A percentile compares a stretch with the other conserved stretches of the same genome.
These are phyloP conservation scores for Rhinogobius similis DNA, from an alignment of 2,113 vertebrate species.

Conservation along the genomic window DNA sequence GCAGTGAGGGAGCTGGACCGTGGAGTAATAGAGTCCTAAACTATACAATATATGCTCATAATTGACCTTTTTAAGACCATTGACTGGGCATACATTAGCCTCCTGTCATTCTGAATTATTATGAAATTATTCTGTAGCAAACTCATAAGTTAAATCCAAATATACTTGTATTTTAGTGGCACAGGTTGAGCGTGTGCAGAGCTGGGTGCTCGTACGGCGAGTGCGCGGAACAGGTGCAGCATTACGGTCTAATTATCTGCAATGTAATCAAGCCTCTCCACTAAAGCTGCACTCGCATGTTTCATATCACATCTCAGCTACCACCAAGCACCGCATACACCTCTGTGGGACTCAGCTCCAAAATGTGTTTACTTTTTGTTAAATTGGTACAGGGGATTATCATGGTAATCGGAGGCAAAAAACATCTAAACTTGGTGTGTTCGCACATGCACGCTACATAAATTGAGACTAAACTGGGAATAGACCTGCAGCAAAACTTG, in stretches of 20 bases:
- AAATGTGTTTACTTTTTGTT: neutral
- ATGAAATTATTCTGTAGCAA: constrained; percentile 10
- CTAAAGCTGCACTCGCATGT: neutral
- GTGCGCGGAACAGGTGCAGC: constrained; percentile 25
- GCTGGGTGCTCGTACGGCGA: constrained; percentile 9
- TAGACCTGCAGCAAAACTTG: neutral
- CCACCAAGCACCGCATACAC: neutral
- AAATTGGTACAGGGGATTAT: neutral
- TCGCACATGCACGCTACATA: no score
- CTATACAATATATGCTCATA: constrained; percentile 9
- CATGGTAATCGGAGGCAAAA: neutral
- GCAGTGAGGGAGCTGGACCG: neutral
- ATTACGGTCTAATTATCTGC: constrained; percentile 23
- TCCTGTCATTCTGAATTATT: constrained; percentile 17
- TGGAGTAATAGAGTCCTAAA: constrained; percentile 14
- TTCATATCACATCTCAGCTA: neutral
- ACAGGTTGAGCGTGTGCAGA: constrained; percentile 2
- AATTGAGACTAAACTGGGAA: no score
- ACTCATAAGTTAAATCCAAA: neutral
- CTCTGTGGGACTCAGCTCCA: neutral
- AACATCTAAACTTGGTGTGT: neutral
- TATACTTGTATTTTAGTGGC: neutral
- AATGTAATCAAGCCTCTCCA: constrained; percentile 7
- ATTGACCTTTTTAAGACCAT: constrained; percentile 22
- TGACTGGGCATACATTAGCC: constrained; percentile 10